phyloP scores from a whole-genome alignment of 2,113 vertebrate genomes.

The Bos javanicus region DNA sequence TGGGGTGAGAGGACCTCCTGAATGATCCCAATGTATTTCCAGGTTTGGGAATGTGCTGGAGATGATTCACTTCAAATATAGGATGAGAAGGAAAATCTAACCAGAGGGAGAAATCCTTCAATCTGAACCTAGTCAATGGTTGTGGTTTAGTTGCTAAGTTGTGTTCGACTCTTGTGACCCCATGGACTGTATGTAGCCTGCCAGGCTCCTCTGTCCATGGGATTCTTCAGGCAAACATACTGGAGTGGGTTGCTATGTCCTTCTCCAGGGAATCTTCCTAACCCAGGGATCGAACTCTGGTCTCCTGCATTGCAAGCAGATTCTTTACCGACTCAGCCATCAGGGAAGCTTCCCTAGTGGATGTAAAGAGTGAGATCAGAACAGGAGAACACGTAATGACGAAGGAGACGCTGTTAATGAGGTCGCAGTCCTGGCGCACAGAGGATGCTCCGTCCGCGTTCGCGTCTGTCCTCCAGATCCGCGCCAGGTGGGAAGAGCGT shows the following conservation, averaged over 20 bases:
- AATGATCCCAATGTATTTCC: neutral
- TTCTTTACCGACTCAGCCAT: neutral
- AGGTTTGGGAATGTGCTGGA: neutral
- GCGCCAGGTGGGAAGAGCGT: rapidly evolving
- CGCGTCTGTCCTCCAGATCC: rapidly evolving
- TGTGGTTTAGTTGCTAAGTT: neutral
- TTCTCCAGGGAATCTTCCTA: neutral
- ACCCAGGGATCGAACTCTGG: neutral
- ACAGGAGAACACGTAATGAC: neutral
- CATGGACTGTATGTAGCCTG: neutral
- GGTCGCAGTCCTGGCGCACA: rapidly evolving
- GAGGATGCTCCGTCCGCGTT: rapidly evolving
- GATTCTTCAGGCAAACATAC: neutral
- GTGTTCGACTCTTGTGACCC: rapidly evolving
- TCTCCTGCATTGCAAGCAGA: neutral
- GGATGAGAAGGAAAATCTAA: neutral
- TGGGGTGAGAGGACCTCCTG: neutral
- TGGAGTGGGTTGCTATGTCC: neutral
- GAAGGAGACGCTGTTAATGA: neutral
- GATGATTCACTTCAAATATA: neutral
- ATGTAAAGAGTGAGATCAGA: neutral
- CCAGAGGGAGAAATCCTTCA: neutral
- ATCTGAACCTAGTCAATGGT: neutral
- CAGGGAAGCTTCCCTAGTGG: neutral
- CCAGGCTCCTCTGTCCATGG: neutral